phyloP scores from a whole-genome alignment of 2,888 invertebrate genomes.

The Tortricodes alternella region DNA sequence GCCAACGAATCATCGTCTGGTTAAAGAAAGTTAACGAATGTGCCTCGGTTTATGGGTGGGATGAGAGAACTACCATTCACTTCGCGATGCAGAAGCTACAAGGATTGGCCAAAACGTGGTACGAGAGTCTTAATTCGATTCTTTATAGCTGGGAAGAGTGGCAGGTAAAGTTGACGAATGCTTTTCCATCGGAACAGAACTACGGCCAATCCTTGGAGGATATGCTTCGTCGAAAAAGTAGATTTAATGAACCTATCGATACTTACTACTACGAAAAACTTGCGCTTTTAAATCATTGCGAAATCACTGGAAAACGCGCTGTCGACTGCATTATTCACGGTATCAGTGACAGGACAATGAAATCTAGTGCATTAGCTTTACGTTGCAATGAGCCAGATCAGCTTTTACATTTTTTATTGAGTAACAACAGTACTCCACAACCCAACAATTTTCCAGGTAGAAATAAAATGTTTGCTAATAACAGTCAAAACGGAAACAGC shows the following conservation, averaged over 20 bases:
- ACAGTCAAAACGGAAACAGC: too few relatives aligned
- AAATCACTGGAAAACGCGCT: not conserved
- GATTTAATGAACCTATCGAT: too few relatives aligned
- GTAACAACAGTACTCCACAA: not conserved
- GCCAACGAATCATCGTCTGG: conserved; percentile 1
- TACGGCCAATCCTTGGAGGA: not conserved
- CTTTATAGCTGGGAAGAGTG: not conserved
- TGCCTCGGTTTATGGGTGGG: conserved; percentile 6
- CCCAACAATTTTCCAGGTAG: too few relatives aligned
- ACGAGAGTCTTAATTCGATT: not conserved
- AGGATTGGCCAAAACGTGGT: conserved; percentile 3
- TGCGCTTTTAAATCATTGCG: not conserved
- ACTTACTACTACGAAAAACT: not conserved
- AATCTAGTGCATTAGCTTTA: not conserved
- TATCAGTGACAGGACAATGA: not conserved
- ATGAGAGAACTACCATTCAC: too few relatives aligned
- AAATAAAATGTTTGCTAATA: too few relatives aligned
- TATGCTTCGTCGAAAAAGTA: not conserved
- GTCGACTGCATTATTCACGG: too few relatives aligned
- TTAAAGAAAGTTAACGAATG: conserved; percentile 3
- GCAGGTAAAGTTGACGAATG: not conserved
- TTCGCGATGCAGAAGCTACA: not conserved
- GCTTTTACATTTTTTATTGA: not conserved
- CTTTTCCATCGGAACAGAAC: not conserved
- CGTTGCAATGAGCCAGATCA: not conserved